phyloP scores from a whole-genome alignment of 2,888 invertebrate genomes.

The Phaedon cochleariae region DNA sequence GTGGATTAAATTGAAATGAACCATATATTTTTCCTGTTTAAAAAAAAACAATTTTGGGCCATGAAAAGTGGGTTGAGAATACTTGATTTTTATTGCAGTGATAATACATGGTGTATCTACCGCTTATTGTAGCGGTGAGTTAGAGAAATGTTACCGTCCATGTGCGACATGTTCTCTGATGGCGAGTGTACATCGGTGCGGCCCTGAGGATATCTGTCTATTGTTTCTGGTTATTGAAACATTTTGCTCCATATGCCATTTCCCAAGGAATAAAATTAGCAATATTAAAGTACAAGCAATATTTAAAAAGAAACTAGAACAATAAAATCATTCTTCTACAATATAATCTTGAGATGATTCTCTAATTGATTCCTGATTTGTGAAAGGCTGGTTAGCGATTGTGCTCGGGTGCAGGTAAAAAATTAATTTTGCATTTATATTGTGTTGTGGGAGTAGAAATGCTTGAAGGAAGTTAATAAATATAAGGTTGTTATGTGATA shows the following conservation, averaged over 20 bases:
- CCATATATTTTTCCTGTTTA: no score
- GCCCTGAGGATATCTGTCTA: background rate
- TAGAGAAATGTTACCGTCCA: no score
- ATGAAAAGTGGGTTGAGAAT: no score
- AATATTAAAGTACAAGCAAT: background rate
- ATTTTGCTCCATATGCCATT: background rate
- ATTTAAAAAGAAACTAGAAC: background rate
- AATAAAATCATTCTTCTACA: background rate
- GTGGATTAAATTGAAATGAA: no score
- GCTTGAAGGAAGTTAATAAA: constrained; percentile 33
- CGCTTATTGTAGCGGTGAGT: no score
- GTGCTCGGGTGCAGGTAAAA: constrained; percentile 27
- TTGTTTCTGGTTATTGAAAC: background rate
- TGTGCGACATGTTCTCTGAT: no score
- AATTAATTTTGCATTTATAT: constrained; percentile 30
- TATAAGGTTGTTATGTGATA: constrained; percentile 44
- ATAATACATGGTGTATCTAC: no score
- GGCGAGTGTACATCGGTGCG: background rate
- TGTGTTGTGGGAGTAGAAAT: constrained; percentile 31
- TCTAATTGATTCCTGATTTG: constrained; percentile 19
- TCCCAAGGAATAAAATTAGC: background rate
- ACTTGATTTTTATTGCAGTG: no score
- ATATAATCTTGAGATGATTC: background rate
- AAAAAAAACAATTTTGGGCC: no score
- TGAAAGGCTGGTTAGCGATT: constrained; percentile 18